These are phyloP conservation scores for Phalanger gymnotis DNA, from an alignment of 2,797 vertebrate genomes.

Conservation along the genomic window DNA sequence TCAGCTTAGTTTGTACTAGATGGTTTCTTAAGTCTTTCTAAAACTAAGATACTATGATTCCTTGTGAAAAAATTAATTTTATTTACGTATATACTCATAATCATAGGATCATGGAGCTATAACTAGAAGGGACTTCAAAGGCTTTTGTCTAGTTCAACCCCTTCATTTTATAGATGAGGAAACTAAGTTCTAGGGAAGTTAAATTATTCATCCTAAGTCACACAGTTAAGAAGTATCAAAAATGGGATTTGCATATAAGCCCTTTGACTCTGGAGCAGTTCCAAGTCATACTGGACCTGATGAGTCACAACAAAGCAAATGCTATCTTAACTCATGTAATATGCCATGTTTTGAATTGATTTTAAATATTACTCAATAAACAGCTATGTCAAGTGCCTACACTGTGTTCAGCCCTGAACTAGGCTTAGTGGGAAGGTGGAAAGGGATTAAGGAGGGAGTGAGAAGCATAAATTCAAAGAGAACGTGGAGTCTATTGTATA, in stretches of 20 bases:
- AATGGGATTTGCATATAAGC: not conserved
- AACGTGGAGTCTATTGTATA: not conserved
- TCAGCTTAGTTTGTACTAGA: not conserved
- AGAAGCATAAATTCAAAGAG: not conserved
- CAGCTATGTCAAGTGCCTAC: not conserved
- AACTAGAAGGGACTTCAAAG: not conserved
- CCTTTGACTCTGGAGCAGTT: not conserved
- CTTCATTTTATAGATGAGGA: not conserved
- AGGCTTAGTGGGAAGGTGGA: not conserved
- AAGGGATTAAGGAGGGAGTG: not conserved
- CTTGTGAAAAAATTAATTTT: not conserved
- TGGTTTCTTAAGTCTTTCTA: not conserved
- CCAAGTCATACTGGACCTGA: not conserved
- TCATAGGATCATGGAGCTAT: not conserved
- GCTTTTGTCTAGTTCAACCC: not conserved
- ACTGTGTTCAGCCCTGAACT: not conserved
- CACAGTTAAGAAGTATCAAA: not conserved
- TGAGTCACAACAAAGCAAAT: not conserved
- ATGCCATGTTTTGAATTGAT: not conserved
- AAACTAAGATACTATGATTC: not conserved
- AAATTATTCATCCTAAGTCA: not conserved
- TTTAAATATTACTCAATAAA: not conserved
- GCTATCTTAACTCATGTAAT: not conserved
- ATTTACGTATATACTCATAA: not conserved
- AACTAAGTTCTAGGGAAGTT: not conserved